Percentiles rank a stretch among this genome's conserved stretches.
Evolutionary conservation across 1,140 invertebrate species (phyloP).

Genomic region (Drosophila equinoxialis): DNA sequence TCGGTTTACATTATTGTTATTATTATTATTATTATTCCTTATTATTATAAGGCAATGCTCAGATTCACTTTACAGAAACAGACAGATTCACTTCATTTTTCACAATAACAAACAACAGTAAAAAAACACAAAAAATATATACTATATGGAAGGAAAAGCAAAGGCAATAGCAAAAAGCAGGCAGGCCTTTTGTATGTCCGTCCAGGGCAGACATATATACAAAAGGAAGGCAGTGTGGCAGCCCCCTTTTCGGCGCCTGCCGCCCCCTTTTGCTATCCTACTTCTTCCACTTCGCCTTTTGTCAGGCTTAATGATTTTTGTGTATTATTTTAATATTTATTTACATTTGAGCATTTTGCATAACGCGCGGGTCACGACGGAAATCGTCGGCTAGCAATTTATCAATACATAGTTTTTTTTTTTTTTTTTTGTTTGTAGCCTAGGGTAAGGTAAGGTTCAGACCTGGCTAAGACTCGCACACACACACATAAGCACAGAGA

Average conservation of each 20-base stretch:
- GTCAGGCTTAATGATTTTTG: conserved; percentile 66
- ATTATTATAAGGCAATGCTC: conserved; percentile 37
- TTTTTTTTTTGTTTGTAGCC: conserved; percentile 10
- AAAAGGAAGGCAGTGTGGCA: conserved; percentile 41
- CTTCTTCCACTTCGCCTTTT: conserved; percentile 5
- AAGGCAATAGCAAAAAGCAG: neutral
- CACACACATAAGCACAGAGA: neutral
- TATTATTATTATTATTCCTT: conserved; percentile 57
- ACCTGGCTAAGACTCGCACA: conserved; percentile 14
- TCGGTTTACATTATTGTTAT: conserved; percentile 75
- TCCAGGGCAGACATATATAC: conserved; percentile 21
- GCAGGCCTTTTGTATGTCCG: conserved; percentile 7
- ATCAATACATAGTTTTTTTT: conserved; percentile 76
- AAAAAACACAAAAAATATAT: conserved; percentile 40
- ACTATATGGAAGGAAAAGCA: conserved; percentile 4
- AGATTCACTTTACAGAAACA: conserved; percentile 65
- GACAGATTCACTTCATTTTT: conserved; percentile 79
- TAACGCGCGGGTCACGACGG: conserved; percentile 82
- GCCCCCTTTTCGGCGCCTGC: conserved; percentile 1
- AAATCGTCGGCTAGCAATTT: conserved; percentile 82
- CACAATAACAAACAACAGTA: conserved; percentile 47
- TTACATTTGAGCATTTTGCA: conserved; percentile 81
- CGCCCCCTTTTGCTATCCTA: neutral
- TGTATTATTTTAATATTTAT: conserved; percentile 82
- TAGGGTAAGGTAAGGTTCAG: conserved; percentile 53